phyloP scores from a whole-genome alignment of 2,113 vertebrate genomes.

The Martes martes region DNA sequence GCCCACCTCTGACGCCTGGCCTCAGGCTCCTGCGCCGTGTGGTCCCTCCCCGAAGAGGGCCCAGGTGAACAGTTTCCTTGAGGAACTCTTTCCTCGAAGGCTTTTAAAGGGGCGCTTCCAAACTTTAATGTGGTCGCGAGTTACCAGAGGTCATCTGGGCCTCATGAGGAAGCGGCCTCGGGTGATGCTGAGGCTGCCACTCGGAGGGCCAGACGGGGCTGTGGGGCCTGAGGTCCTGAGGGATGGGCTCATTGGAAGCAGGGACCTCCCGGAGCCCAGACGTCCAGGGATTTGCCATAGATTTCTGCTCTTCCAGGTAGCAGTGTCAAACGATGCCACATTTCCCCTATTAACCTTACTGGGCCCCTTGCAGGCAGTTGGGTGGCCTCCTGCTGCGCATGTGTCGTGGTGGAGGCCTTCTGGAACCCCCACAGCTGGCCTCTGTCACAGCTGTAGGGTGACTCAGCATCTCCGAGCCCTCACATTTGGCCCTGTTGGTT shows the following conservation, averaged over 20 bases:
- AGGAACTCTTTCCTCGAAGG: neutral
- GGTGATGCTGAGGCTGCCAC: neutral
- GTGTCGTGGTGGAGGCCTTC: neutral
- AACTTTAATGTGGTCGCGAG: fast-evolving
- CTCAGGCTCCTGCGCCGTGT: fast-evolving
- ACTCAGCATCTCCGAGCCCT: neutral
- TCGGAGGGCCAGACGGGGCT: neutral
- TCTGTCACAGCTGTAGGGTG: neutral
- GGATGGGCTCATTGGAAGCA: neutral
- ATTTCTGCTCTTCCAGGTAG: fast-evolving
- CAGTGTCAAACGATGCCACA: neutral
- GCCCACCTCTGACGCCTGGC: neutral
- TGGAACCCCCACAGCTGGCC: neutral
- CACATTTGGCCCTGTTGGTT: neutral
- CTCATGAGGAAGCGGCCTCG: neutral
- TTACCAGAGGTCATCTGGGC: neutral
- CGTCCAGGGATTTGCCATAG: neutral
- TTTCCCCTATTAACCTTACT: too few relatives aligned
- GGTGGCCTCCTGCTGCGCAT: neutral
- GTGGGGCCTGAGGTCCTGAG: neutral
- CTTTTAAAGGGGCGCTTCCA: too few relatives aligned
- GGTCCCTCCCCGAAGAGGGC: neutral
- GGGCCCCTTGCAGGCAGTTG: too few relatives aligned
- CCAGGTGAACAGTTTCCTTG: neutral
- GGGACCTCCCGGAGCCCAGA: neutral